Base-by-base conservation (phyloP, 2,888 invertebrate genomes). In the Lucinisca nassula region DNA sequence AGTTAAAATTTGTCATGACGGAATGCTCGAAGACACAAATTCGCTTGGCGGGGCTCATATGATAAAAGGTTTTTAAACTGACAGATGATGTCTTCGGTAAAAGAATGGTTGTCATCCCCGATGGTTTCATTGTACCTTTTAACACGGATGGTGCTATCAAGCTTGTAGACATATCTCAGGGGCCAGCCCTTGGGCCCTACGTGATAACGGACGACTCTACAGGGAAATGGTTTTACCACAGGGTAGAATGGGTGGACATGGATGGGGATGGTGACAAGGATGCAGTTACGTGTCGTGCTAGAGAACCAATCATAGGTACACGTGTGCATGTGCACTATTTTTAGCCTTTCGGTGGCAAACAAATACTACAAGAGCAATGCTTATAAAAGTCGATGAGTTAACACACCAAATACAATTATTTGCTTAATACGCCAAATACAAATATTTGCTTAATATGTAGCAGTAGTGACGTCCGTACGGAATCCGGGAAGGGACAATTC, bases 121-220 rank as follows among this genome's bases (percentile, higher is more conserved):
- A 91, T 70, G 93, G 93, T 0, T 93, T 93, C 78, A 81, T 93
- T n/a, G 88, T 92, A 14, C 93, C 93, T 6, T 91, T 90, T 70
- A 90, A 91, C 67, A 87, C 87, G 0, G 80, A 88, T n/a, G 91
- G 91, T 10, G 76, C 78, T n/a, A 85, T 91, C 35, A 90, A 87
- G 27, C 30, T 91, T 1, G 79, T 90, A 32, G 91, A 91, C 76
- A 67, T 91, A 1, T 74, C 84, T 12, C 67, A 81, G 0, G 84
- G 74, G 27, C 51, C 70, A 12, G 30, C 74, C 12, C 73, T 61
- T 17, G 80, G 86, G 1, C 88, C 88, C 0, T 82, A 72, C 37
- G 82, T 82, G 32, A 82, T 87, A 32, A 82, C 89, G n/a, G 82
- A 61, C 14, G 80, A 74, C 37, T 67, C 58, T 32, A 80, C 78